These are phyloP conservation scores for Lymantria monacha DNA, from an alignment of 2,888 invertebrate genomes.

Conservation along the genomic window DNA sequence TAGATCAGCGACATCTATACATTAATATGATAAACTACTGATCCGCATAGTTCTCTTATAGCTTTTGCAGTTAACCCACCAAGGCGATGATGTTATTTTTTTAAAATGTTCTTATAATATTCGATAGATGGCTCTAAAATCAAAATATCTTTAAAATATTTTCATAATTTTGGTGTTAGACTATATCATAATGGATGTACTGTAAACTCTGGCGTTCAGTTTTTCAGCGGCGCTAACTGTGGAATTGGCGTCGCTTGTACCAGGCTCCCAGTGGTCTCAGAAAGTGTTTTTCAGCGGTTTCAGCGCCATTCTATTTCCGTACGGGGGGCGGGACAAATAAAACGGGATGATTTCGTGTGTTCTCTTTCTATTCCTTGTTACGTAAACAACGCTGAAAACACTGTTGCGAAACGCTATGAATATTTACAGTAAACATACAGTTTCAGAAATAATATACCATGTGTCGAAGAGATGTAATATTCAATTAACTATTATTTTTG, in stretches of 20 bases:
- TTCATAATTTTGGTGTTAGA: neutral
- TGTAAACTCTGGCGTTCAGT: slow-evolving; percentile 40
- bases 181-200: slow-evolving; percentile 20
- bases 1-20: neutral
- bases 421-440: neutral
- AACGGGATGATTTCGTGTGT: neutral
- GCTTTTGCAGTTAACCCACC: too few species aligned
- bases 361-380: neutral
- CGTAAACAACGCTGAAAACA: neutral
- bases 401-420: neutral
- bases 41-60: too few species aligned
- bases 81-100: too few species aligned
- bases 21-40: neutral
- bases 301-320: slow-evolving; percentile 37
- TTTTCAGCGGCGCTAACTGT: slow-evolving; percentile 59
- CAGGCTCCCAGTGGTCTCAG: slow-evolving; percentile 48
- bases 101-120: neutral
- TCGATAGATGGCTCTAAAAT: slow-evolving; percentile 23
- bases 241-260: slow-evolving; percentile 63
- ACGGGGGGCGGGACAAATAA: slow-evolving; percentile 3
- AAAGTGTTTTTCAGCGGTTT: slow-evolving; percentile 56
- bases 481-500: too few species aligned
- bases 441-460: too few species aligned
- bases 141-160: neutral
- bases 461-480: too few species aligned